Conservation (phyloP, 2,797 vertebrate genomes). For the Potorous gilbertii region DNA sequence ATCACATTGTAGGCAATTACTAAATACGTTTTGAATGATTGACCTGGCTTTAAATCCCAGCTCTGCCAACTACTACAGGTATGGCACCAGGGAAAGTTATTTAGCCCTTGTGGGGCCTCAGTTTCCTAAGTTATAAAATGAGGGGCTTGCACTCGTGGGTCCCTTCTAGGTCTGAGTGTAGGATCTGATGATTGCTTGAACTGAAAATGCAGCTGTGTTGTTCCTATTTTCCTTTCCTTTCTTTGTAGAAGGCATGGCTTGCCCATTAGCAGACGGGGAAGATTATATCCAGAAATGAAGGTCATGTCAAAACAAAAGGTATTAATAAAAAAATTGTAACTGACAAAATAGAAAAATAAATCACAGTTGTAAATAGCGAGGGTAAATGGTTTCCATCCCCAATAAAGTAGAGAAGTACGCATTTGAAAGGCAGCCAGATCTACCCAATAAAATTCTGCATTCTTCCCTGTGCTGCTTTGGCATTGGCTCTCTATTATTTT, state of each 20-base stretch:
- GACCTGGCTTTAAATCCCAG: neutral
- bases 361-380: neutral
- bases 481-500: neutral
- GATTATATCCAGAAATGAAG: neutral
- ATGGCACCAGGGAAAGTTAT: neutral
- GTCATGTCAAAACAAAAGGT: neutral
- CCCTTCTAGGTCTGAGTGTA: no score
- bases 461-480: neutral
- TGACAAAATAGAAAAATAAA: neutral
- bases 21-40: neutral
- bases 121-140: neutral
- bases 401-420: neutral
- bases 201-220: neutral
- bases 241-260: neutral
- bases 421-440: neutral
- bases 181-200: neutral
- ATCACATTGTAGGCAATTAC: neutral
- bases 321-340: neutral
- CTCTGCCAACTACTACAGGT: neutral
- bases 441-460: neutral
- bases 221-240: neutral
- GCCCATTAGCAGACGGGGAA: accelerated
- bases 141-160: neutral
- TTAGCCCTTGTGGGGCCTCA: neutral
- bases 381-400: neutral